Evolutionary conservation across 2,888 invertebrate species (phyloP).

Genomic region (Drosophila setosimentum): DNA sequence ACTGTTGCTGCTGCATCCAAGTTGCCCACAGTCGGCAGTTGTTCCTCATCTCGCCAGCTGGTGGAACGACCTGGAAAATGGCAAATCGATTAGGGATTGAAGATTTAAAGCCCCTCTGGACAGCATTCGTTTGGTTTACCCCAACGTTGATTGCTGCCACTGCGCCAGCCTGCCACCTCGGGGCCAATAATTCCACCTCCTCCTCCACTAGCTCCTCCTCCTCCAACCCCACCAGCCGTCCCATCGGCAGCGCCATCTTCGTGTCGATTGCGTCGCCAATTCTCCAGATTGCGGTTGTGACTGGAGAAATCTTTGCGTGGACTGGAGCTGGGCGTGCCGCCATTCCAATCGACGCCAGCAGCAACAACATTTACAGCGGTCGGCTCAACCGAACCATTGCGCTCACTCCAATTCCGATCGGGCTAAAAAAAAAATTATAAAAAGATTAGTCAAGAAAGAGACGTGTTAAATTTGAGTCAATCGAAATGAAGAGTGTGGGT

Average conservation of each 20-base stretch:
- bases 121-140: slow-evolving; percentile 60
- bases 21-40: slow-evolving; percentile 26
- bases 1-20: slow-evolving; percentile 35
- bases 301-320: slow-evolving; percentile 83
- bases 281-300: slow-evolving; percentile 83
- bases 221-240: slow-evolving; percentile 10
- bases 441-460: not conserved
- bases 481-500: not conserved
- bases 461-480: not conserved
- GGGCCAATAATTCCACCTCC: slow-evolving; percentile 28
- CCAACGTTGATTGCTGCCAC: slow-evolving; percentile 76
- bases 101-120: not conserved
- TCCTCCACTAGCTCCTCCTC: slow-evolving; percentile 18
- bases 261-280: slow-evolving; percentile 83
- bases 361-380: slow-evolving; percentile 5
- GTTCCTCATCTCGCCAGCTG: slow-evolving; percentile 85
- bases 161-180: slow-evolving; percentile 73
- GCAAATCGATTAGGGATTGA: not conserved
- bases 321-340: slow-evolving; percentile 83
- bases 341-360: slow-evolving; percentile 78
- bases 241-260: slow-evolving; percentile 80
- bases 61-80: slow-evolving; percentile 80
- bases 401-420: slow-evolving; percentile 84
- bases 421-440: slow-evolving; percentile 46
- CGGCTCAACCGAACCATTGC: slow-evolving; percentile 81